Evolutionary conservation across 2,113 vertebrate species (phyloP).

Genomic region (Cyanoderma ruficeps): DNA sequence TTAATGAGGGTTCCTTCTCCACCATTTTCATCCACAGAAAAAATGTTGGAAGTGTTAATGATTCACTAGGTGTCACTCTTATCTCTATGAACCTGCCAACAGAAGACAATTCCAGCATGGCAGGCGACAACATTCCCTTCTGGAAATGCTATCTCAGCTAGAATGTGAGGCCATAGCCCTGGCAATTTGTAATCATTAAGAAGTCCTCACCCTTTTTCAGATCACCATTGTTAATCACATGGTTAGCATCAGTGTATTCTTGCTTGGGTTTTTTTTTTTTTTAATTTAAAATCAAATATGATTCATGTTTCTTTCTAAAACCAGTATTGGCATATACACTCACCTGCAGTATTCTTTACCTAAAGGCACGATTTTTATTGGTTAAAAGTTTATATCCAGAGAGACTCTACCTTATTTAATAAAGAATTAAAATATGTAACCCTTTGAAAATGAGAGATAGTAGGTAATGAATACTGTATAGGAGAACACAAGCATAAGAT

Average conservation of each 20-base stretch:
- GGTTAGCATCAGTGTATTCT: neutral
- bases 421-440: neutral
- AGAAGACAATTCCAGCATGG: neutral
- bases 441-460: neutral
- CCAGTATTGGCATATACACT: neutral
- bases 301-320: neutral
- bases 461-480: neutral
- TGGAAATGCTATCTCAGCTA: neutral
- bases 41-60: neutral
- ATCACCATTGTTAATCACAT: neutral
- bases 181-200: neutral
- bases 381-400: neutral
- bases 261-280: neutral
- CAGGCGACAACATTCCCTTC: neutral
- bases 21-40: neutral
- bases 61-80: conserved; percentile 43
- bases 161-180: neutral
- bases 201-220: neutral
- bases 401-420: neutral
- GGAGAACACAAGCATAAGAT: neutral
- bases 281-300: neutral
- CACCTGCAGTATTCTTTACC: neutral
- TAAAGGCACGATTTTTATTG: neutral
- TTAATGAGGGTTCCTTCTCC: neutral
- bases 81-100: neutral